Evolutionary conservation across 1,140 invertebrate species (phyloP).

Genomic region (Calephelis nemesis): DNA sequence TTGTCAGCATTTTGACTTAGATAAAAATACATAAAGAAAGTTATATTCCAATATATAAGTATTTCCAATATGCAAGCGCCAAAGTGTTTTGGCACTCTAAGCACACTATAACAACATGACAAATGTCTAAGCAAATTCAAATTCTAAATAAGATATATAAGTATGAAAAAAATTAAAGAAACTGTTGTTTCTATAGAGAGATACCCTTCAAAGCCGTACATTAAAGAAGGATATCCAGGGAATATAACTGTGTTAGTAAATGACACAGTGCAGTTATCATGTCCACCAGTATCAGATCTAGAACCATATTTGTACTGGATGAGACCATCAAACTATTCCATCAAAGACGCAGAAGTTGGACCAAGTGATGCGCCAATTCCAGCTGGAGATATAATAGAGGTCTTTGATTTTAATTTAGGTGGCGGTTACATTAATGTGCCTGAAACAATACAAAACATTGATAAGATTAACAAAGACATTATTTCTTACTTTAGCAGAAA

Average conservation of each 20-base stretch:
- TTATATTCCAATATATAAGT: too few relatives aligned
- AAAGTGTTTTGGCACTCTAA: too few relatives aligned
- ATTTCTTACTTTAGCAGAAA: too few relatives aligned
- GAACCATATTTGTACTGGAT: constrained; percentile 89
- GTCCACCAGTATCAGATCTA: constrained; percentile 86
- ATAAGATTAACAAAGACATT: background rate
- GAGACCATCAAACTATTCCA: constrained; percentile 68
- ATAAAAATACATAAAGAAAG: too few relatives aligned
- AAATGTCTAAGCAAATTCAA: too few relatives aligned
- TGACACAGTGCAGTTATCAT: constrained; percentile 85
- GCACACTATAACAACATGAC: too few relatives aligned
- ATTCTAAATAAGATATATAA: background rate
- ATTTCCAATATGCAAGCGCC: too few relatives aligned
- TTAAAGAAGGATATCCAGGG: constrained; percentile 87
- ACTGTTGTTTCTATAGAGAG: constrained; percentile 80
- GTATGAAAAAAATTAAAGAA: background rate
- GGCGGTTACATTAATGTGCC: constrained; percentile 32
- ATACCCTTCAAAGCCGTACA: constrained; percentile 88
- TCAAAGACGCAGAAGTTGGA: constrained; percentile 65
- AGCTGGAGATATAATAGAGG: constrained; percentile 79
- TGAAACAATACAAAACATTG: constrained; percentile 6
- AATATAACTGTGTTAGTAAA: constrained; percentile 88
- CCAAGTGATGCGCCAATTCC: constrained; percentile 77
- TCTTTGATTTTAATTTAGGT: constrained; percentile 47
- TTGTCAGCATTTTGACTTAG: too few relatives aligned